phyloP scores from a whole-genome alignment of 30 jellyfish, hydroid and myxozoan genomes.

The Aurelia sp. region DNA sequence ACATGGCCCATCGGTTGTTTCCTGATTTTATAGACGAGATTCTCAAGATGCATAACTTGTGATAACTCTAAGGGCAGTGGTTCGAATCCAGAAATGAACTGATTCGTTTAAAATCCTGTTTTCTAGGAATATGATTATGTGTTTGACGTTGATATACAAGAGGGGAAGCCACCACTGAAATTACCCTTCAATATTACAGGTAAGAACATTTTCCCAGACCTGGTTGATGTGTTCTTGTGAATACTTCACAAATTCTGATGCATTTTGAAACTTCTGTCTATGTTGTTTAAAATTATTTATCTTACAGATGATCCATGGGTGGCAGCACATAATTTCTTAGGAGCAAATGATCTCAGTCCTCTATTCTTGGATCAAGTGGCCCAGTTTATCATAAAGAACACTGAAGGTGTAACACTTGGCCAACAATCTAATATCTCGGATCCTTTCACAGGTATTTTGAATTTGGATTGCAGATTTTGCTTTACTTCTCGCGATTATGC shows the following conservation, averaged over 20 bases:
- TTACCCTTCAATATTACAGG: slow-evolving; percentile 97
- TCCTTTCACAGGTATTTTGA: slow-evolving; percentile 91
- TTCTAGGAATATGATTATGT: slow-evolving; percentile 95
- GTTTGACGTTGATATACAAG: slow-evolving; percentile 94
- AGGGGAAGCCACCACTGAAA: slow-evolving; percentile 96
- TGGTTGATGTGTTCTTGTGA: too few species aligned
- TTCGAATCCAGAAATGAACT: too few species aligned
- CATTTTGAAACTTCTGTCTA: too few species aligned
- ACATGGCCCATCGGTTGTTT: too few species aligned
- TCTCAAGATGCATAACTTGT: too few species aligned
- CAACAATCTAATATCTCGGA: slow-evolving; percentile 62
- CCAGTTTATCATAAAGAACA: slow-evolving; percentile 76
- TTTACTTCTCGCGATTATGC: too few species aligned
- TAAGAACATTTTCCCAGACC: background rate
- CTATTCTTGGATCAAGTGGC: slow-evolving; percentile 97
- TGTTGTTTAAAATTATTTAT: too few species aligned
- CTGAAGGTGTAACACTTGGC: slow-evolving; percentile 91
- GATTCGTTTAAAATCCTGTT: background rate
- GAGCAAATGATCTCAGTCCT: slow-evolving; percentile 85
- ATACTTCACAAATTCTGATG: too few species aligned
- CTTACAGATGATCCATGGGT: slow-evolving; percentile 94
- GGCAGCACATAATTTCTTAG: slow-evolving; percentile 94
- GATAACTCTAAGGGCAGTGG: too few species aligned
- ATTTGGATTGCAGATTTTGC: too few species aligned
- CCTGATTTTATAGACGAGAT: too few species aligned